These are phyloP conservation scores for Uloborus plumipes DNA, from an alignment of 2,888 invertebrate genomes.

Conservation along the genomic window DNA sequence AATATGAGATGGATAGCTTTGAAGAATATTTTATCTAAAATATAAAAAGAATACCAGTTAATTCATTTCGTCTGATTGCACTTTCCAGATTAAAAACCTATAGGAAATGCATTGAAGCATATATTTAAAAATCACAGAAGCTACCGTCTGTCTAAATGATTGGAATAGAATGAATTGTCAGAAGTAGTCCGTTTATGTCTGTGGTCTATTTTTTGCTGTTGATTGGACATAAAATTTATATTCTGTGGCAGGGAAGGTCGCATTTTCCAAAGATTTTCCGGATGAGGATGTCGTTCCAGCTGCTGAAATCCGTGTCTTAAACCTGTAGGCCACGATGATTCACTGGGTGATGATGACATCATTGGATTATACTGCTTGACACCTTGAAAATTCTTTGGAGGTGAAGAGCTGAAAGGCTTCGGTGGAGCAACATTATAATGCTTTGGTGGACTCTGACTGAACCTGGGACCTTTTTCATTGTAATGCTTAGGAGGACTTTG, in stretches of 20 bases:
- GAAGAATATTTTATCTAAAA: too few relatives aligned
- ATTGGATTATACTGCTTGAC: background rate
- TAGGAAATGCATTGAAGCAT: too few relatives aligned
- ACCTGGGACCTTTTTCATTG: too few relatives aligned
- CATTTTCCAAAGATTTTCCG: conserved; percentile 2
- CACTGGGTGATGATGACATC: too few relatives aligned
- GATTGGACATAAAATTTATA: background rate
- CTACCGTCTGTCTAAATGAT: conserved; percentile 23
- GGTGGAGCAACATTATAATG: conserved; percentile 37
- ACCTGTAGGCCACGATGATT: background rate
- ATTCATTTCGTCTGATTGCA: too few relatives aligned
- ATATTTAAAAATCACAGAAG: background rate
- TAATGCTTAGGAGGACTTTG: too few relatives aligned
- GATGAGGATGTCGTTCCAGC: conserved; percentile 14
- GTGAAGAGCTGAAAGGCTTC: conserved; percentile 31
- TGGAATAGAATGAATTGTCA: conserved; percentile 30
- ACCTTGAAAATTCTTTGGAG: conserved; percentile 32
- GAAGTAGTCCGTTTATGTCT: conserved; percentile 30
- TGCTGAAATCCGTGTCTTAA: conserved; percentile 6
- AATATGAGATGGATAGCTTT: too few relatives aligned
- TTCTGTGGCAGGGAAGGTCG: background rate
- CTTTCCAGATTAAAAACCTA: too few relatives aligned
- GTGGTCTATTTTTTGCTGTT: conserved; percentile 5
- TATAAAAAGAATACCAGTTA: too few relatives aligned
- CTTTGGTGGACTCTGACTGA: conserved; percentile 24